Evolutionary conservation across 2,113 vertebrate species (phyloP).

Genomic region (Pseudonaja textilis): DNA sequence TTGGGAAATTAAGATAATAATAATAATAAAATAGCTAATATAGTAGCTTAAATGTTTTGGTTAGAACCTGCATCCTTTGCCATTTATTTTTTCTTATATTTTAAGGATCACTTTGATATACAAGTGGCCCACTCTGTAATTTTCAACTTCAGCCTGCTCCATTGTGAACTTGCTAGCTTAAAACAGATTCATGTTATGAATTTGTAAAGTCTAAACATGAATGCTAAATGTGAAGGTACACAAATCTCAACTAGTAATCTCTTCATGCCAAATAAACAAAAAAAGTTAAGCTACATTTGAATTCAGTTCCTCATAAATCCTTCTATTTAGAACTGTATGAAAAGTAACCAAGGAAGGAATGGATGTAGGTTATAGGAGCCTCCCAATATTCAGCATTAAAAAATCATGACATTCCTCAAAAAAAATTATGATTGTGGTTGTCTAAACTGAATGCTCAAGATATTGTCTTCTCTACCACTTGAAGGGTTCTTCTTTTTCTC

Average conservation of each 20-base stretch:
- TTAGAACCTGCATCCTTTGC: not conserved
- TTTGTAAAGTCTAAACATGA: conserved; percentile 24
- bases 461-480: not conserved
- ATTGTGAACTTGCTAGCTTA: conserved; percentile 22
- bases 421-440: not conserved
- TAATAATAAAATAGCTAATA: not conserved
- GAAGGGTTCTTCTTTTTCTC: not conserved
- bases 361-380: not conserved
- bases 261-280: not conserved
- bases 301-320: not conserved
- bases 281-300: not conserved
- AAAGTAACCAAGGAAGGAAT: not conserved
- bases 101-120: not conserved
- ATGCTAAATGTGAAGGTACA: not conserved
- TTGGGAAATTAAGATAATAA: not conserved
- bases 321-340: not conserved
- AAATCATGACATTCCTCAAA: not conserved
- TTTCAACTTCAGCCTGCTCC: conserved; percentile 12
- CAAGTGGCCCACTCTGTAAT: not conserved
- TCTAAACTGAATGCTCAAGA: not conserved
- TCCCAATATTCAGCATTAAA: not conserved
- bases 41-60: not conserved
- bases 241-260: not conserved
- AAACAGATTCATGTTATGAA: conserved; percentile 22
- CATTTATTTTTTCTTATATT: conserved; percentile 2